Conservation (phyloP, 2,797 vertebrate species). For the Manis crassicaudata region DNA sequence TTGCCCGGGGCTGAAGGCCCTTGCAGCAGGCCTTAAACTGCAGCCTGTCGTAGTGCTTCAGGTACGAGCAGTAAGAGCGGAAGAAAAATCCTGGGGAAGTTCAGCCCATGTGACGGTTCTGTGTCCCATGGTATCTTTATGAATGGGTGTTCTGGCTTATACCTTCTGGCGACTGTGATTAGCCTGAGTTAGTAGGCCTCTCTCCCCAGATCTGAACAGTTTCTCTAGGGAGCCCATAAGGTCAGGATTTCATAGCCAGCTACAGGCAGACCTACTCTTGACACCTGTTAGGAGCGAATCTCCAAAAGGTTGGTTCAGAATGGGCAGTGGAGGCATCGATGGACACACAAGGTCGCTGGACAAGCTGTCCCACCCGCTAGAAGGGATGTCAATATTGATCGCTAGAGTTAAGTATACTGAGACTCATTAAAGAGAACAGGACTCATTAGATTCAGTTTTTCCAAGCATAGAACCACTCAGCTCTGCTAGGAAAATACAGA, state of each 20-base stretch:
- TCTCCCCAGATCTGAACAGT: background rate
- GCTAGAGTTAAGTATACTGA: background rate
- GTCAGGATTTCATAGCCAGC: background rate
- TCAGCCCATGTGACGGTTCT: background rate
- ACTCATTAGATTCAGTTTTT: background rate
- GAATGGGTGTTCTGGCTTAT: background rate
- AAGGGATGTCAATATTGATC: background rate
- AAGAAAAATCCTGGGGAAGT: background rate
- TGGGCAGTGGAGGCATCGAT: background rate
- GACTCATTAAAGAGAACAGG: background rate
- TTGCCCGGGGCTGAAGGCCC: background rate
- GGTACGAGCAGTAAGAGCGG: background rate
- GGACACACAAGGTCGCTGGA: background rate
- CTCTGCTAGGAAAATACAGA: background rate
- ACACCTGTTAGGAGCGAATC: background rate
- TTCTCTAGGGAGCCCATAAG: background rate
- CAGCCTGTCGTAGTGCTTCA: accelerated
- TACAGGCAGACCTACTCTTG: background rate
- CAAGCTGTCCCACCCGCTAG: background rate
- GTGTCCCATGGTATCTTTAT: background rate
- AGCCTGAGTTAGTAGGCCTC: background rate
- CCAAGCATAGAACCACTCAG: background rate
- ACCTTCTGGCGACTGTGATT: background rate
- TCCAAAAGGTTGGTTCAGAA: background rate
- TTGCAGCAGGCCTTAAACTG: background rate